Conservation (phyloP, 2,888 invertebrate species). For the Petrophora chlorosata region DNA sequence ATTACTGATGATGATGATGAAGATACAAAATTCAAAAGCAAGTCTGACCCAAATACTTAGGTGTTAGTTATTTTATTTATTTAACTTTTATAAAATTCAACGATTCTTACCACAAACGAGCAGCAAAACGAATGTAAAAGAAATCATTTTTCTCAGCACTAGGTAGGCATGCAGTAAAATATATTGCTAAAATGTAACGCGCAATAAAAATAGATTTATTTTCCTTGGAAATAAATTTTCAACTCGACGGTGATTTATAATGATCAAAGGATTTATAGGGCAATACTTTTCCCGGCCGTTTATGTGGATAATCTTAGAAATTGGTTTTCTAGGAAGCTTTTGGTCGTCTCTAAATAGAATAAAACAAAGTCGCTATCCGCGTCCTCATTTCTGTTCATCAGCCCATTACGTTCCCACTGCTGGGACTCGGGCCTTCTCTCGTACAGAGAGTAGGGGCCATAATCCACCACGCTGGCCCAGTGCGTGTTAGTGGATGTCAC, state of each 20-base stretch:
- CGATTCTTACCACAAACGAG: constrained; percentile 37
- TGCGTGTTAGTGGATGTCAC: no score
- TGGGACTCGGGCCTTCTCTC: no score
- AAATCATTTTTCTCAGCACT: constrained; percentile 24
- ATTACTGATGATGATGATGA: no score
- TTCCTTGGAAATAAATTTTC: constrained; percentile 14
- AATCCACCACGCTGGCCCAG: no score
- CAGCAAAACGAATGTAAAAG: constrained; percentile 18
- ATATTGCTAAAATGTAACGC: constrained; percentile 22
- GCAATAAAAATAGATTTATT: constrained; percentile 24
- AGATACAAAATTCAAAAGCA: not conserved
- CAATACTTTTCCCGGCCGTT: constrained; percentile 10
- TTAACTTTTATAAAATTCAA: not conserved
- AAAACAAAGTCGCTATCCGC: no score
- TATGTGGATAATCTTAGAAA: not conserved
- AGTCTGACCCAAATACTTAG: no score
- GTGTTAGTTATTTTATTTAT: no score
- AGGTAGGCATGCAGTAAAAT: constrained; percentile 10
- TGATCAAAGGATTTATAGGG: constrained; percentile 19
- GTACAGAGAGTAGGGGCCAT: no score
- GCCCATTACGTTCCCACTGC: no score
- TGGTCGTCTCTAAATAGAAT: no score
- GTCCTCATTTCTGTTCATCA: no score
- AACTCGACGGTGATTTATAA: constrained; percentile 18
- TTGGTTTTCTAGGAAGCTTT: not conserved